phyloP scores from a whole-genome alignment of 2,797 vertebrate genomes.

The Molossus molossus region DNA sequence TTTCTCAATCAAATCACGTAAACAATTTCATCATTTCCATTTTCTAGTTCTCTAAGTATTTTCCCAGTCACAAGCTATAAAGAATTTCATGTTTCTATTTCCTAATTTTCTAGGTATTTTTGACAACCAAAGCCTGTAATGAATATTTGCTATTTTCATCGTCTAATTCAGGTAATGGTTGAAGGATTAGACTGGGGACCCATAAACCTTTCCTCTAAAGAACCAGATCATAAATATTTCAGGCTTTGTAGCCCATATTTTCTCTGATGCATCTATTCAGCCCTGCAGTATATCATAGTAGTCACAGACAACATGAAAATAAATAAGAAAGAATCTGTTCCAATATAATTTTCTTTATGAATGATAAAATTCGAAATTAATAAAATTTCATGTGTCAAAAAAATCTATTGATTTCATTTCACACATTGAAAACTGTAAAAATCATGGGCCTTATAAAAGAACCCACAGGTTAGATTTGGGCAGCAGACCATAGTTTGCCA shows the following conservation, averaged over 20 bases:
- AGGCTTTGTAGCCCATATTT: background rate
- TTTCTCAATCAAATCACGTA: background rate
- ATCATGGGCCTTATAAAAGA: background rate
- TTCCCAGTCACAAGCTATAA: background rate
- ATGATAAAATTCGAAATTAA: conserved; percentile 8
- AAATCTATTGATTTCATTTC: background rate
- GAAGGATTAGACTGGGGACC: background rate
- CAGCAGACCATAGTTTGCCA: background rate
- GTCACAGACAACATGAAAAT: background rate
- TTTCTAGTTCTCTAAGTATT: background rate
- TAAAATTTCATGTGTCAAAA: background rate
- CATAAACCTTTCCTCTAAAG: background rate
- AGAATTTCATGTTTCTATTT: background rate
- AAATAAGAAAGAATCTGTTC: background rate
- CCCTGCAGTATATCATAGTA: background rate
- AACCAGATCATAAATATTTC: background rate
- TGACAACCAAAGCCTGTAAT: background rate
- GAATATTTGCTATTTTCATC: background rate
- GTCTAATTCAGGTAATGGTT: background rate
- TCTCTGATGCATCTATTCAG: background rate
- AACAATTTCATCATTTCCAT: background rate
- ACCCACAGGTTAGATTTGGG: background rate
- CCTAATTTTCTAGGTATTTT: background rate
- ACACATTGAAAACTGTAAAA: background rate
- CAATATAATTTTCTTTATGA: background rate